phyloP scores from a whole-genome alignment of 2,888 invertebrate genomes.

The Nomada fabriciana region DNA sequence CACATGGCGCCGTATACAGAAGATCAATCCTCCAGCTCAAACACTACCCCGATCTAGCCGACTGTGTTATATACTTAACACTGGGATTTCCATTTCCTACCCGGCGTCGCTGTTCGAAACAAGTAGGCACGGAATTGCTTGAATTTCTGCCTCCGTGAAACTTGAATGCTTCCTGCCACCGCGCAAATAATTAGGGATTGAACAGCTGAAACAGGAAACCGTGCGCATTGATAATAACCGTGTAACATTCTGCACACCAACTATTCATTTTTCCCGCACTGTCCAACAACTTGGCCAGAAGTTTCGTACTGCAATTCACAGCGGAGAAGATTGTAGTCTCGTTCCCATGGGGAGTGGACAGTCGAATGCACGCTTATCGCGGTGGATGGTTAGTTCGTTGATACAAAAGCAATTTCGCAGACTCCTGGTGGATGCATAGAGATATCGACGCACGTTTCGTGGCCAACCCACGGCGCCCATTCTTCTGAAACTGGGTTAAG shows the following conservation, averaged over 20 bases:
- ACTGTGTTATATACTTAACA: not conserved
- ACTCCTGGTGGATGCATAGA: slow-evolving; percentile 32
- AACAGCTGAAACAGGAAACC: not conserved
- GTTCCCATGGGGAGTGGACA: not conserved
- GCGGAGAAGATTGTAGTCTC: not conserved
- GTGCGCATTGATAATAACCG: slow-evolving; percentile 1
- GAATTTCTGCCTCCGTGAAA: not conserved
- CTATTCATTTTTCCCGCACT: not conserved
- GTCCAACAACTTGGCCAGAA: not conserved
- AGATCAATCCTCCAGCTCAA: slow-evolving; percentile 16
- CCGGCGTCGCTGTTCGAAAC: not conserved
- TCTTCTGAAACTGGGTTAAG: slow-evolving; percentile 73
- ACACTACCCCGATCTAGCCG: not conserved
- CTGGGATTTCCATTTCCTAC: not conserved
- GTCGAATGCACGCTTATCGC: not conserved
- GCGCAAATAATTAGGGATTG: slow-evolving; percentile 21
- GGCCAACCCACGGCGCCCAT: slow-evolving; percentile 46
- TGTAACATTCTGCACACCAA: too few species aligned
- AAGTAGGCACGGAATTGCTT: not conserved
- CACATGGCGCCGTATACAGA: not conserved
- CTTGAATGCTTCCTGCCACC: not conserved
- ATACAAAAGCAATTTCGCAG: slow-evolving; percentile 22
- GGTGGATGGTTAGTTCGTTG: slow-evolving; percentile 21
- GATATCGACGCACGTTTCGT: slow-evolving; percentile 45
- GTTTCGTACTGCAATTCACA: not conserved